Evolutionary conservation across 2,888 invertebrate genomes (phyloP).

Genomic region (Andricus quercusramuli): DNA sequence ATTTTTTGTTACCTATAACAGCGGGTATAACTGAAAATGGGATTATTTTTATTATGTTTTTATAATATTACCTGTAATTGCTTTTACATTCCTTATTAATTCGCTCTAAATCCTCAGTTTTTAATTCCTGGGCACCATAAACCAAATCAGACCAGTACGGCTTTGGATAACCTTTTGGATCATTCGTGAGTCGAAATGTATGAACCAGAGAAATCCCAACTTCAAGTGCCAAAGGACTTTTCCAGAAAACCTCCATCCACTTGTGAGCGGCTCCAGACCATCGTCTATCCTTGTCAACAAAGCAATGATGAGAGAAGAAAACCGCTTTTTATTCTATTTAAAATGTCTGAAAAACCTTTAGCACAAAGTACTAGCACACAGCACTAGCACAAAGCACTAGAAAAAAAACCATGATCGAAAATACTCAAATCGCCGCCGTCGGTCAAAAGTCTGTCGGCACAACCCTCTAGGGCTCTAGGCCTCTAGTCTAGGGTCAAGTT

Average conservation of each 20-base stretch:
- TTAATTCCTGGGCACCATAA: constrained; percentile 78
- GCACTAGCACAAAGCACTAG: too few relatives aligned
- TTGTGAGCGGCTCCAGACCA: constrained; percentile 72
- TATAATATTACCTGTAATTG: constrained; percentile 74
- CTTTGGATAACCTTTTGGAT: constrained; percentile 64
- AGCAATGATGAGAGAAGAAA: too few relatives aligned
- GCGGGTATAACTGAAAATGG: too few relatives aligned
- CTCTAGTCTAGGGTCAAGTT: too few relatives aligned
- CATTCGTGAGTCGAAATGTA: constrained; percentile 74
- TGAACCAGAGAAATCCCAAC: constrained; percentile 80
- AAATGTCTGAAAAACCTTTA: background rate
- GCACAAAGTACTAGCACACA: background rate
- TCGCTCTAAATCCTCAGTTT: constrained; percentile 70
- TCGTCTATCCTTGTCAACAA: constrained; percentile 54
- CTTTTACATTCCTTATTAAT: constrained; percentile 60
- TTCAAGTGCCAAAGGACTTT: constrained; percentile 75
- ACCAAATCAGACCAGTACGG: constrained; percentile 78
- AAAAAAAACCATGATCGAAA: too few relatives aligned
- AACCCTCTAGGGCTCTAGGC: too few relatives aligned
- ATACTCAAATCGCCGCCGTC: too few relatives aligned
- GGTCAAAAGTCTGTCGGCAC: too few relatives aligned
- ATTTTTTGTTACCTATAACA: too few relatives aligned
- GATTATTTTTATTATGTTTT: background rate
- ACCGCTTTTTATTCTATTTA: background rate
- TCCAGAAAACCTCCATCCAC: constrained; percentile 80